Evolutionary conservation across 2,888 invertebrate species (phyloP), one percentile per base, ranked within the genome.

Genomic region (Nemapogon koenigi): DNA sequence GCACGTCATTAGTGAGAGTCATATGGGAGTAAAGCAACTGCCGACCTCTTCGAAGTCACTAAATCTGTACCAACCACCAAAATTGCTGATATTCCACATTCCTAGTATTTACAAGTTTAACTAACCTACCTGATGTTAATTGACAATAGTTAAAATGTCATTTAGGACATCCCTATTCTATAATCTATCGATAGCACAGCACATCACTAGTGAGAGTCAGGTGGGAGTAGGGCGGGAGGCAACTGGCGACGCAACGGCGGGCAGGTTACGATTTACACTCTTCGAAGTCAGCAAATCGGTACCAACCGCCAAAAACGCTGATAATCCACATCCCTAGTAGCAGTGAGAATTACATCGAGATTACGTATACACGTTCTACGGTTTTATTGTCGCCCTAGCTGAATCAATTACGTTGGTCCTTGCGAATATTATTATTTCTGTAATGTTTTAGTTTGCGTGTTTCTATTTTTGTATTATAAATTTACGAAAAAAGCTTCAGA

Each of bases 231-330:
- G 6, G 8, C 19, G 46, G 51, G 56, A 57, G 45, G 55, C 49
- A 51, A 51, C 57, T 55, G 78, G 78, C 78, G 78, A 59, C 78
- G 63, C 65, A 55, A 51, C 60, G 78, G 59, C 78, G 78, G 76
- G 75, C 78, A 78, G 78, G 78, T 78, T 78, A 75, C 75, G 78
- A 78, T 78, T 78, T 78, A 78, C 78, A 72, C 76, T 64, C 76
- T 59, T 70, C 73, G 59, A 62, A 68, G 67, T 78, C 78, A 78
- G 78, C 78, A 72, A 65, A 78, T 73, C 70, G 61, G 64, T 60
- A 59, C 62, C 61, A 60, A 63, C 61, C 50, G 61, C 62, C 62
- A 66, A 69, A 73, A 73, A 59, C 61, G 75, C 76, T 76, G 76
- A 25, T 35, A 75, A 72, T 73, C 75, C 73, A 65, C 59, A 69